Base-by-base conservation (phyloP, 2,797 vertebrate genomes). In the Pristis pectinata region DNA sequence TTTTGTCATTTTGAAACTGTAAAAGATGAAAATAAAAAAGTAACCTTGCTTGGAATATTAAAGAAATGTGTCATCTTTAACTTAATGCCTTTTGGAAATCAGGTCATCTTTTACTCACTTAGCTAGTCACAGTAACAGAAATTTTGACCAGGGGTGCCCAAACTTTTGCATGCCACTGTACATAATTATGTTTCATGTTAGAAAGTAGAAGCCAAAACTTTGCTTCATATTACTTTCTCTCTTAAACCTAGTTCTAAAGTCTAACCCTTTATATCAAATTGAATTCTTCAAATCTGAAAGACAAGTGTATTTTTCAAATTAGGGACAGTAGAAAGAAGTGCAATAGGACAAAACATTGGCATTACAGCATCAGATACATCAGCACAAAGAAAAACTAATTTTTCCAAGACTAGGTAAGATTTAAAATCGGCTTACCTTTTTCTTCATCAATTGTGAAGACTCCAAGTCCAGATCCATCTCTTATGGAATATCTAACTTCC, bases 371-470 rank as follows among this genome's bases (percentile, higher is more conserved):
- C 49, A 2, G 22, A 74, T 77, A 77, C 10, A 77, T 27, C 10
- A 53, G 27, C 13, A 27, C 27, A 59, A 49, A 49, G 44, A 22
- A 87, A 89, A 89, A 24, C 41, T 41, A 19, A 22, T 44, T 22
- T 82, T 83, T 87, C 10, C 30, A 94, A 94, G 34, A 0, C 0
- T 3, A 44, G 34, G 0, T 44, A 64, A 41, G 44, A 34, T 34
- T 94, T 49, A 34, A 96, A 24, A 87, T 89, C 56, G 94, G 96
- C 98, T 98, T 97, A 99, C 99, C 99, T 95, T 98, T 99, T 96
- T 99, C 98, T 97, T 99, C 98, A 3, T 99, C 98, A 95, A 99
- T 98, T 96, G 96, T 97, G 95, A 99, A 99, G 95, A 99, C 97
- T 95, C 99, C 99, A 94, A 99, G 94, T 95, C 99, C 99, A 24